phyloP scores from a whole-genome alignment of 2,888 invertebrate species.

The Latrodectus elegans region DNA sequence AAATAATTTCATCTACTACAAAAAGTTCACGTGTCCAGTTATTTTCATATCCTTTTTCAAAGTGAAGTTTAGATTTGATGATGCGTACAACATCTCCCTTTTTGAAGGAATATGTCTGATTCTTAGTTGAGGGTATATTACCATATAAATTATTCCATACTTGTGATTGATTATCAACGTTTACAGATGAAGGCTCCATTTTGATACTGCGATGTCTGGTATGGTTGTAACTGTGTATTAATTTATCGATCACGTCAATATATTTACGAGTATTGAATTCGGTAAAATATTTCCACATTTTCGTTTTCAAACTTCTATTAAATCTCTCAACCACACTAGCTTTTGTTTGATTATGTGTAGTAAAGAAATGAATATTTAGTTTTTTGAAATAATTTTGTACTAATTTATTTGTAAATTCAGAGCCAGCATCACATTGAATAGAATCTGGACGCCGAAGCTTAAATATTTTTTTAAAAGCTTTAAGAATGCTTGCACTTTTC shows the following conservation, averaged over 20 bases:
- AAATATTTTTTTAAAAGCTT: not conserved
- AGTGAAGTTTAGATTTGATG: not conserved
- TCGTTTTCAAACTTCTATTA: constrained; percentile 72
- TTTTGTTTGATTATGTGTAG: constrained; percentile 72
- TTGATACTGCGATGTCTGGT: constrained; percentile 12
- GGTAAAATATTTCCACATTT: constrained; percentile 31
- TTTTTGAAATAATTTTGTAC: constrained; percentile 61
- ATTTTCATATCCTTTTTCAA: constrained; percentile 39
- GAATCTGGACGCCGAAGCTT: constrained; percentile 62
- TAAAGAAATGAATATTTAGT: constrained; percentile 70
- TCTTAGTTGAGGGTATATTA: not conserved
- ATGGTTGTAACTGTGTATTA: constrained; percentile 39
- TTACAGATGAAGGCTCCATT: constrained; percentile 4
- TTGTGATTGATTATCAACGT: not conserved
- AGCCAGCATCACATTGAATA: constrained; percentile 71
- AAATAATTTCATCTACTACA: not conserved
- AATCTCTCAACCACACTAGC: constrained; percentile 73
- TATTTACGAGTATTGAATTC: constrained; percentile 13
- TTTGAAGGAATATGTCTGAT: not conserved
- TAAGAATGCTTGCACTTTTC: not conserved
- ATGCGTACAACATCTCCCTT: constrained; percentile 21
- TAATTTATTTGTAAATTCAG: constrained; percentile 70
- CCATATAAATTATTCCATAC: constrained; percentile 20
- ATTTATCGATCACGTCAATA: constrained; percentile 15
- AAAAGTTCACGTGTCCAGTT: constrained; percentile 31